Evolutionary conservation across 2,797 vertebrate species (phyloP), one percentile per base, ranked within the genome.

Genomic region (Acipenser transmontanus): DNA sequence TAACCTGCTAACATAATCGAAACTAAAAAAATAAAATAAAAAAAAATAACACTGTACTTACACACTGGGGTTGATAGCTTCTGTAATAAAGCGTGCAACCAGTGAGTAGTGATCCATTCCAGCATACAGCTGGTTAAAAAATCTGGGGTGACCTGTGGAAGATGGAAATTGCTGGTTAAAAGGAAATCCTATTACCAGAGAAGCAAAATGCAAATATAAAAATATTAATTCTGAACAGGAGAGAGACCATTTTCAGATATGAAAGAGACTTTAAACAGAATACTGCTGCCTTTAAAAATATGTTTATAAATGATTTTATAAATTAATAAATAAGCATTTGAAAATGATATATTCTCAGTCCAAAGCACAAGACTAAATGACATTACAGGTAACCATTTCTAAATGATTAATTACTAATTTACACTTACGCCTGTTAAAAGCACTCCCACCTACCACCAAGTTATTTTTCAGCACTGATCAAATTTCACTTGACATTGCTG

Each of bases 111-210:
- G 88, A 79, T 95, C 92, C 78, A 91, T 78, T 57, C 92, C 93
- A 62, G 91, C 91, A 67, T 91, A 93, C 50, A 94, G 76, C 64
- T 94, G 93, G 84, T 93, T 94, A 81, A 91, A 94, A 84, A 95
- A 94, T 74, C 83, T 87, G 17, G 91, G 91, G 64, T 94, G 92
- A 71, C 82, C 91, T 94, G 75, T 71, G 79, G 79, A 66, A 12
- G 64, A 17, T 67, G 56, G 62, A 13, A 34, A 34, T 34, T 34
- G 34, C 4, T 34, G 34, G 34, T 34, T 34, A 34, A 34, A 34
- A 34, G 34, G 17, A 13, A n/a, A 60, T 13, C 11, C 7, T 20
- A 81, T 10, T 66, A 2, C 80, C 73, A 71, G 69, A 78, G 51
- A 70, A 51, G 34, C 57, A 68, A 76, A 74, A 70, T 10, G 70